These are phyloP conservation scores for Todiramphus saurophagus DNA, from an alignment of 2,113 vertebrate species.

Conservation along the genomic window DNA sequence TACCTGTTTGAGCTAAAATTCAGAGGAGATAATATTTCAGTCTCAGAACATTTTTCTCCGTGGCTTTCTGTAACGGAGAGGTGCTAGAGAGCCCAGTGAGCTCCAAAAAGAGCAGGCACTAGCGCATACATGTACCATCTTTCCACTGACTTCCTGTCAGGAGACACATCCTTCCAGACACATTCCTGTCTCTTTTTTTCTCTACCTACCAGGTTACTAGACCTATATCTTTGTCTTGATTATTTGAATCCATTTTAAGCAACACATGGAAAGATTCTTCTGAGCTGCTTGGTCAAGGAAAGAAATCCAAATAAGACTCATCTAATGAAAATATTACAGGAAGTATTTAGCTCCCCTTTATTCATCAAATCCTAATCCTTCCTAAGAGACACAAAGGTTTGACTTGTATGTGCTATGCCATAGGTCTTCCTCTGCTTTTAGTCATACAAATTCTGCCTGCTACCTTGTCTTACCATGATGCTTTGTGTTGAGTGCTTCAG, in stretches of 20 bases:
- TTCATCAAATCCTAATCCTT: neutral
- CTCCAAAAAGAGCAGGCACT: neutral
- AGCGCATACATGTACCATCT: neutral
- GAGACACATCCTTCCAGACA: neutral
- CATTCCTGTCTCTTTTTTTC: neutral
- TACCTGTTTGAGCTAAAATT: neutral
- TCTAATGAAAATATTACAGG: neutral
- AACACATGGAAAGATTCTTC: neutral
- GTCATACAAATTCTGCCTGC: neutral
- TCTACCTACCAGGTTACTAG: neutral
- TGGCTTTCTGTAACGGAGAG: neutral
- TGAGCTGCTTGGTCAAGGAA: neutral
- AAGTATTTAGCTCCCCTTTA: neutral
- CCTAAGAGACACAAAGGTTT: neutral
- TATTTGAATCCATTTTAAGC: neutral
- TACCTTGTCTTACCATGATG: neutral
- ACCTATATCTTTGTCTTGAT: neutral
- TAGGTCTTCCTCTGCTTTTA: neutral
- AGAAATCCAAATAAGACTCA: neutral
- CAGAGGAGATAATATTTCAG: neutral
- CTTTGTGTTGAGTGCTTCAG: neutral
- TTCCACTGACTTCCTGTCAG: neutral
- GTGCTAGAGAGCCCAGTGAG: neutral
- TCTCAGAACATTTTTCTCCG: neutral
- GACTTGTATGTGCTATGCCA: neutral